Percentiles rank a stretch among this genome's conserved stretches.
phyloP scores from a whole-genome alignment of 1,140 invertebrate genomes.

The Brachionus angularis region DNA sequence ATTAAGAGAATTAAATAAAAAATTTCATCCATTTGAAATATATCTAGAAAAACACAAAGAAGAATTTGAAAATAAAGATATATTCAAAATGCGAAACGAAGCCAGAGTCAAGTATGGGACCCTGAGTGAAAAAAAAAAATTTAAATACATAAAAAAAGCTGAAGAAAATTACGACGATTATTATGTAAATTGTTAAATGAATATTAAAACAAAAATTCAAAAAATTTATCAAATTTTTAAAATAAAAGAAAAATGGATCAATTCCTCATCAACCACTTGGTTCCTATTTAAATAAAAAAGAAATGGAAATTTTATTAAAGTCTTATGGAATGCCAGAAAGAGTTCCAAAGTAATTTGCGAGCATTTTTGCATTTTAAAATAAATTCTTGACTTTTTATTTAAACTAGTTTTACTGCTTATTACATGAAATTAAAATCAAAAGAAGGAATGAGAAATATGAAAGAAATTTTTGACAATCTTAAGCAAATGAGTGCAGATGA shows the following conservation, averaged over 20 bases:
- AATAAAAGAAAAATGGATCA: no score
- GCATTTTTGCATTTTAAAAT: not conserved
- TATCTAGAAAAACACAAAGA: not conserved
- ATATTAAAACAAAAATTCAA: no score
- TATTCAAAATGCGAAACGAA: not conserved
- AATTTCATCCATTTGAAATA: not conserved
- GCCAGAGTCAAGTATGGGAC: not conserved
- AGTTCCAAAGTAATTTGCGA: slow-evolving; percentile 1
- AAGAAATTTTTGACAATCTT: slow-evolving; percentile 7
- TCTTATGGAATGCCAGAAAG: slow-evolving; percentile 17
- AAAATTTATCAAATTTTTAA: no score
- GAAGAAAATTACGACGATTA: slow-evolving; percentile 2
- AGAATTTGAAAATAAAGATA: not conserved
- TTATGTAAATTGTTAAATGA: slow-evolving; percentile 7
- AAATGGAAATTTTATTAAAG: not conserved
- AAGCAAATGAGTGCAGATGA: not conserved
- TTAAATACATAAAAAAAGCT: slow-evolving; percentile 28
- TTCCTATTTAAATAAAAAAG: slow-evolving; percentile 12
- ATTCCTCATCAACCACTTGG: no score
- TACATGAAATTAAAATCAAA: not conserved
- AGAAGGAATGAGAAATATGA: not conserved
- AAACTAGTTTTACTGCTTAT: slow-evolving; percentile 1
- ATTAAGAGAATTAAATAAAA: not conserved
- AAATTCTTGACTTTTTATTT: not conserved
- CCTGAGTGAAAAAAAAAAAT: slow-evolving; percentile 1